Base-by-base conservation (phyloP, 1,140 invertebrate genomes). In the Cyphomyrmex costatus region DNA sequence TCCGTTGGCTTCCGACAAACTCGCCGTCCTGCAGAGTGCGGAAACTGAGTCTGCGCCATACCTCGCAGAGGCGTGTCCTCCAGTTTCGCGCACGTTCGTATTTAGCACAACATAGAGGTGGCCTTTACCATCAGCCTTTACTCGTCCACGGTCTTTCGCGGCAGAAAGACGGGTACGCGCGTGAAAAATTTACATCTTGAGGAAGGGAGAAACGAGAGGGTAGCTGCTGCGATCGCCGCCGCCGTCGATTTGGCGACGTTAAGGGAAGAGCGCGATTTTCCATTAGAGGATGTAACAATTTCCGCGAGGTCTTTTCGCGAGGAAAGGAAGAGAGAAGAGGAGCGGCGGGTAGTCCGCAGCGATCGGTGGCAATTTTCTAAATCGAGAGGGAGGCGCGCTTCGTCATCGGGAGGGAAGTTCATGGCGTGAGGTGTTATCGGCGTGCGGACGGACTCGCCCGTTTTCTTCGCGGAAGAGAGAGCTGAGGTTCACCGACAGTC, bases 381-480 rank as follows among this genome's bases (percentile, higher is more conserved):
- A 71, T 56, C 27, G 0, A 61, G 42, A 7, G n/a, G 27, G 79
- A 58, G 33, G 21, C 36, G 60, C 51, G 53, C 36, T 27, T 82
- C 21, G 36, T 36, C 66, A 24, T 8, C 53, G 42, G 24, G 12
- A 60, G 53, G 53, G 68, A 61, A 53, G 36, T 83, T 83, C n/a
- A 83, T 83, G 79, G 79, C 68, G 68, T 83, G 79, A 83, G 51
- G 68, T 68, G 79, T 74, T 56, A 74, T 74, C 68, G 53, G 36
- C 16, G 46, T 49, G 24, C 79, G 53, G 66, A 74, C 36, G 36
- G 21, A 74, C 53, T 74, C 68, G 53, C 79, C 56, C 24, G 53
- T 83, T 74, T 49, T 83, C 68, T 61, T 74, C 68, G 14, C n/a
- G 53, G n/a, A 60, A 24, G 33, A 49, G 33, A 49, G 36, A 49